Conservation (phyloP, 2,888 invertebrate genomes). For the Epinotia brunnichana region DNA sequence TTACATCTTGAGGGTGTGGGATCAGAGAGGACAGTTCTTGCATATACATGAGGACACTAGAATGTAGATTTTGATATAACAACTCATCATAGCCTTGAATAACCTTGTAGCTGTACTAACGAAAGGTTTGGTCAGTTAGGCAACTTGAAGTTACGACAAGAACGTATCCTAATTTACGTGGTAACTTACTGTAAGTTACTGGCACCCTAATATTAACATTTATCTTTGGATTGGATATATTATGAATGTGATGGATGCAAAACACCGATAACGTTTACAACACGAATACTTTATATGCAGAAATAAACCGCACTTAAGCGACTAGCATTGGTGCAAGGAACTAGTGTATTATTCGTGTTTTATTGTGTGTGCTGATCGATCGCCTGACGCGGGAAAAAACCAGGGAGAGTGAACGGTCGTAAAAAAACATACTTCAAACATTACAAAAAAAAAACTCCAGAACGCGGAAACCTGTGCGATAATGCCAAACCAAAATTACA, state of each 20-base stretch:
- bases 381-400: background rate
- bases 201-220: background rate
- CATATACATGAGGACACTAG: too few relatives aligned
- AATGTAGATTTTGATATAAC: too few relatives aligned
- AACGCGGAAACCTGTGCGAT: constrained; percentile 53
- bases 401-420: constrained; percentile 7
- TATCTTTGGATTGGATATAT: background rate
- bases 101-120: too few relatives aligned
- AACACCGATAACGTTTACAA: background rate
- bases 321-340: background rate
- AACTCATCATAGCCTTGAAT: too few relatives aligned
- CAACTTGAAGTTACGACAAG: background rate
- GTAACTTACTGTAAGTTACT: background rate
- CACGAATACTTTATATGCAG: background rate
- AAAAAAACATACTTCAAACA: constrained; percentile 1
- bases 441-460: background rate
- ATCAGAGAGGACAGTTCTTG: too few relatives aligned
- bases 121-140: background rate
- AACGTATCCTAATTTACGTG: background rate
- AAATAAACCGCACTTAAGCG: background rate
- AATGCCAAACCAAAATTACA: background rate
- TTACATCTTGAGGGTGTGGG: background rate
- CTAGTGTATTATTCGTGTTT: background rate
- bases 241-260: background rate
- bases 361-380: too few relatives aligned